A percentile compares a stretch with the other conserved stretches of the same genome.
phyloP scores from a whole-genome alignment of 1,140 invertebrate genomes.

The Plodia interpunctella region DNA sequence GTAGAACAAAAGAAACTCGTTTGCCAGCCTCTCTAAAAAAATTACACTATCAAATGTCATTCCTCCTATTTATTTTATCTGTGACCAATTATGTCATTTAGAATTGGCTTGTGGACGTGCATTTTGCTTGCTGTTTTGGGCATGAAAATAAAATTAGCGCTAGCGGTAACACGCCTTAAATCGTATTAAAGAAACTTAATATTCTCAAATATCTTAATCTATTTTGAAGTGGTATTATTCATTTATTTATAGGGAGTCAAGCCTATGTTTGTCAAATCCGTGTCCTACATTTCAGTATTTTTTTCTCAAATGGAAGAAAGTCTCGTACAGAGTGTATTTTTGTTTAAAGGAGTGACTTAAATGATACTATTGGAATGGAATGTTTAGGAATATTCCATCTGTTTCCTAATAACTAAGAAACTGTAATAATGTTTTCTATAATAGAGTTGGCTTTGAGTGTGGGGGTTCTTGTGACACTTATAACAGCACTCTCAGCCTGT shows the following conservation, averaged over 20 bases:
- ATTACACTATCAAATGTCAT: background rate
- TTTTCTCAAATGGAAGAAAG: constrained; percentile 68
- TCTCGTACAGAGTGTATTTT: constrained; percentile 42
- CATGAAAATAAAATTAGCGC: background rate
- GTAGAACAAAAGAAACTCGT: too few relatives aligned
- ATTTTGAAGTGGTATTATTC: too few relatives aligned
- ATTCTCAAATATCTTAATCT: background rate
- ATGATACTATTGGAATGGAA: constrained; percentile 43
- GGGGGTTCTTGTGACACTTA: constrained; percentile 58
- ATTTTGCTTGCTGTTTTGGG: background rate
- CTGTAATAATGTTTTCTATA: constrained; percentile 65
- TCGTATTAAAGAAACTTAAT: too few relatives aligned
- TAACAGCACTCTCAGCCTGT: constrained; percentile 61
- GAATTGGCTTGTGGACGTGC: background rate
- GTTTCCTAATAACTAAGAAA: constrained; percentile 42
- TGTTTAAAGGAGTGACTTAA: constrained; percentile 60
- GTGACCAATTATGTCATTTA: background rate
- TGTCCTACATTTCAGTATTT: constrained; percentile 62
- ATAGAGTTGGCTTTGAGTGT: constrained; percentile 64
- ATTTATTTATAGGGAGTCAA: background rate
- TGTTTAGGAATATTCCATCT: constrained; percentile 22
- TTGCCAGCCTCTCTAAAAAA: too few relatives aligned
- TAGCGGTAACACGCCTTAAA: background rate
- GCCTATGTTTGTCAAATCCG: constrained; percentile 28
- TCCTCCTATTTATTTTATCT: background rate